Evolutionary conservation across 2,888 invertebrate species (phyloP).

Genomic region (Balanococcus diminutus): DNA sequence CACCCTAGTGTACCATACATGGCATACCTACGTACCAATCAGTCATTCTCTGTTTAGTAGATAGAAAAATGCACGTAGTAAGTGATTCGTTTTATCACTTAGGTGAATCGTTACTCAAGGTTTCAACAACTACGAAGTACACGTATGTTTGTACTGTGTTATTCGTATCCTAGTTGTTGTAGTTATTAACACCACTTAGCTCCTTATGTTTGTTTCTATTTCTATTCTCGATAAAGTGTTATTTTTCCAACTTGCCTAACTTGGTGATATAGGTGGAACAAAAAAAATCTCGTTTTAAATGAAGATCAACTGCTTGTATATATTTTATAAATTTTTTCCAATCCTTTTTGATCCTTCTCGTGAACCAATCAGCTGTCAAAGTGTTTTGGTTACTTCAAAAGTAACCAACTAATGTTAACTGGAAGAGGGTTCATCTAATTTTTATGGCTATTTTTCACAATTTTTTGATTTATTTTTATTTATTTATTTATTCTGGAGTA

Average conservation of each 20-base stretch:
- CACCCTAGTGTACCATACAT: neutral
- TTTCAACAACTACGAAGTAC: neutral
- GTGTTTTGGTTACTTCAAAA: no score
- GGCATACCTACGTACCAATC: neutral
- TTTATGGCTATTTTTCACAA: no score
- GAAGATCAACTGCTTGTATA: no score
- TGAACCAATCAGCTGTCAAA: no score
- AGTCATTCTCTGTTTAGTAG: neutral
- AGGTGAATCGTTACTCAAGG: neutral
- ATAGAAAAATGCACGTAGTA: conserved; percentile 3
- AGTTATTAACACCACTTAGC: neutral
- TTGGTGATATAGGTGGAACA: no score
- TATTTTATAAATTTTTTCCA: no score
- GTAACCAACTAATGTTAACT: no score
- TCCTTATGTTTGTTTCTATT: neutral
- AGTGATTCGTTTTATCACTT: neutral
- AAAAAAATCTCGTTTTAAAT: no score
- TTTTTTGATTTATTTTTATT: neutral
- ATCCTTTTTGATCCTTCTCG: no score
- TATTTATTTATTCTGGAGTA: neutral
- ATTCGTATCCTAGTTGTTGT: neutral
- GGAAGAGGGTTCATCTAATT: no score
- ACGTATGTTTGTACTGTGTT: neutral
- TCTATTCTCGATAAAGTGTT: neutral
- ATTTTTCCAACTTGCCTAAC: neutral